Evolutionary conservation across 2,797 vertebrate genomes (phyloP), one percentile per base, ranked within the genome.

Genomic region (Parotocinclus haroldoi): DNA sequence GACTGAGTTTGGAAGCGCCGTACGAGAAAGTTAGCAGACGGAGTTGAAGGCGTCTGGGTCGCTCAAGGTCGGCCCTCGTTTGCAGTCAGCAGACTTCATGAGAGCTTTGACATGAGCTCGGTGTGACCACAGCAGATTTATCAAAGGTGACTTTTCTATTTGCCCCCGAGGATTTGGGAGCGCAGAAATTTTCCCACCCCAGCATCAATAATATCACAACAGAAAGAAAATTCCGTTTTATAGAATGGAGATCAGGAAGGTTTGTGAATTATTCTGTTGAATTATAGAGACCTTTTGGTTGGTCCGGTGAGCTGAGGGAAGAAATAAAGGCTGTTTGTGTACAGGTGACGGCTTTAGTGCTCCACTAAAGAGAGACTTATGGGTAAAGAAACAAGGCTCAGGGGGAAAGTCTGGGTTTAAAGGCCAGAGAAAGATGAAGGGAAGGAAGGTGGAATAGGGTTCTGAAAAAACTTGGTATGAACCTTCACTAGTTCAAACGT

Each of bases 231-330:
- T 58, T 46, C 64, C 16, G 8, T 46, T 55, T 63, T 52, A 39
- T 42, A 53, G 68, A 63, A 78, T 58, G 71, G 67, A 83, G 59
- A 66, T 8, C 11, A 7, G 59, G 49, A 67, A 17, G 59, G 36
- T 68, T 71, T 75, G 67, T 72, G 48, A 75, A 75, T 76, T 72
- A 9, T 62, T 55, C 61, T 69, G 64, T 52, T 49, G 71, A 76
- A 71, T 42, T 73, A 74, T 78, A 53, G 63, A 52, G 67, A 52
- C n/a, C 69, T 69, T 66, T 61, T 62, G 17, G 60, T 46, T 37
- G 63, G 58, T 54, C 12, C 66, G 17, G 37, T 58, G 49, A 44
- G 42, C 52, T 18, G 9, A 27, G 6, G 61, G 57, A 19, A 57
- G 44, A 55, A 69, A 50, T 42, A 39, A 45, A 67, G 66, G 44